phyloP scores from a whole-genome alignment of 2,888 invertebrate species.

The Phymatocera aterrima region DNA sequence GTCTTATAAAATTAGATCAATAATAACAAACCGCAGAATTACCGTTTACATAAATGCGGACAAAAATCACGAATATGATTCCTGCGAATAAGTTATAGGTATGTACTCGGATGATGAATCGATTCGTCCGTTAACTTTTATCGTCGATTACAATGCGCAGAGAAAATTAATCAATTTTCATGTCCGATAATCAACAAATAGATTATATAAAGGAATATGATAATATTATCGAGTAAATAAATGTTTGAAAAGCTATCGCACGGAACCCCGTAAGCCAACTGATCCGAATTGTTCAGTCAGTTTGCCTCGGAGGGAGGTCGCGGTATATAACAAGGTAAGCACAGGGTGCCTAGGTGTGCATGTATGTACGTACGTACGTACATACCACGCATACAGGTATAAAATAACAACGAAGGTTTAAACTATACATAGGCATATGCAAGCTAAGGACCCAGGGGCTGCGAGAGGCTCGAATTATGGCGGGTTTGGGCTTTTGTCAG shows the following conservation, averaged over 20 bases:
- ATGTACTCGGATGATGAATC: no score
- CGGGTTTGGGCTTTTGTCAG: constrained; percentile 16
- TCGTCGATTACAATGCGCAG: no score
- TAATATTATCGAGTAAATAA: background rate
- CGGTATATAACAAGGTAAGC: background rate
- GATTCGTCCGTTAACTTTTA: no score
- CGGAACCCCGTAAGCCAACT: background rate
- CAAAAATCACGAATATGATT: no score
- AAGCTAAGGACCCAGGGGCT: background rate
- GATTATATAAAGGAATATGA: no score
- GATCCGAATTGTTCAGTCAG: constrained; percentile 45
- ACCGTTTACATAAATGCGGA: no score
- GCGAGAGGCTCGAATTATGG: background rate
- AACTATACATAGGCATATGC: background rate
- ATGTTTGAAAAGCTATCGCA: background rate
- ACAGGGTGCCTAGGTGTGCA: background rate
- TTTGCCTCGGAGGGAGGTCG: constrained; percentile 51
- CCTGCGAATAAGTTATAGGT: no score
- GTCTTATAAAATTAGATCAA: no score
- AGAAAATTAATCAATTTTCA: no score
- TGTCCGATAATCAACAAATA: no score
- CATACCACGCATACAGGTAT: background rate
- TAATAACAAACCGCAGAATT: no score
- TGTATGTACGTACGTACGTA: background rate
- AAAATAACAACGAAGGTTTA: constrained; percentile 8